These are phyloP conservation scores for Hoplostethus atlanticus DNA, from an alignment of 2,797 vertebrate genomes.

Conservation along the genomic window DNA sequence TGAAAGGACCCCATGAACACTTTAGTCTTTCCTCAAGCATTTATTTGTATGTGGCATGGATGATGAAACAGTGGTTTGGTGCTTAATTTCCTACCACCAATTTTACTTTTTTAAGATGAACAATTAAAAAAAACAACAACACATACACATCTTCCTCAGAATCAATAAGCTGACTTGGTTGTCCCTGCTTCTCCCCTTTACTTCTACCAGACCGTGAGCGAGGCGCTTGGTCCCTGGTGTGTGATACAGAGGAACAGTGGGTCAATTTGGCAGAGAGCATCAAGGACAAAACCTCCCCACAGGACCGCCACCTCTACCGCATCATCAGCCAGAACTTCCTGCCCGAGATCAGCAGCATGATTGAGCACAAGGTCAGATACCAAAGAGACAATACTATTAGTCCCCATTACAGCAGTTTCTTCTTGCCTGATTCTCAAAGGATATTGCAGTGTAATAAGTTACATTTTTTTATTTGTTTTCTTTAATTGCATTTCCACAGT, in stretches of 20 bases:
- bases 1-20: conserved; percentile 44
- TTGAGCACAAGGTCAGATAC: conserved; percentile 93
- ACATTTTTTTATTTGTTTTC: background rate
- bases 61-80: background rate
- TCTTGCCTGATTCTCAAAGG: background rate
- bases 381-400: conserved; percentile 7
- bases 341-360: conserved; percentile 98
- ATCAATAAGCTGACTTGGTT: background rate
- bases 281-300: conserved; percentile 91
- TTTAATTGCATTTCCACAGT: background rate
- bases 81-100: background rate
- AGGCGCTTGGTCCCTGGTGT: conserved; percentile 93
- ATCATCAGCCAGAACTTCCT: conserved; percentile 98
- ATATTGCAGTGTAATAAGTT: background rate
- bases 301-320: conserved; percentile 95
- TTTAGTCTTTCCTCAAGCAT: background rate
- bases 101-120: background rate
- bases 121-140: background rate
- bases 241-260: conserved; percentile 97
- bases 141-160: background rate
- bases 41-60: background rate
- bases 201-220: conserved; percentile 67
- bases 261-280: conserved; percentile 93
- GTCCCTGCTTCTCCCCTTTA: background rate
- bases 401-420: conserved; percentile 13